Evolutionary conservation across 2,888 invertebrate genomes (phyloP).

Genomic region (Rhamnusium bicolor): DNA sequence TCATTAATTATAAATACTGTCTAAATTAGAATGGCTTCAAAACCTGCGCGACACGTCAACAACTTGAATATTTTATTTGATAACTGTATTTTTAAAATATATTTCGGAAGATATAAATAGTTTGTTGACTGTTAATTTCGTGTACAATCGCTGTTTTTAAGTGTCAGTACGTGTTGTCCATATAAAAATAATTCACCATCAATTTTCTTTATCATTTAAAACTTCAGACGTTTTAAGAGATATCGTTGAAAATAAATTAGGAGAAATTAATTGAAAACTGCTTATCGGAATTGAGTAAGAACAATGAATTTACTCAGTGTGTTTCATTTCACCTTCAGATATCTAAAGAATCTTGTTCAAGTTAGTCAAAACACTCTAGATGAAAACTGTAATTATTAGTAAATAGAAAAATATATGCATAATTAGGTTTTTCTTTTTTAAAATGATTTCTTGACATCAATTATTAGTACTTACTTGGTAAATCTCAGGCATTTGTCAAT

Average conservation of each 20-base stretch:
- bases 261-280: too few species aligned
- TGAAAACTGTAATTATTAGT: too few species aligned
- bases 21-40: not conserved
- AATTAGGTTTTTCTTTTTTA: too few species aligned
- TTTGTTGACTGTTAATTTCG: conserved; percentile 18
- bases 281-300: too few species aligned
- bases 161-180: conserved; percentile 26
- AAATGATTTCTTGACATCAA: too few species aligned
- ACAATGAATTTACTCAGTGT: too few species aligned
- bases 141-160: conserved; percentile 14
- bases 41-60: not conserved
- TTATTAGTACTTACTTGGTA: too few species aligned
- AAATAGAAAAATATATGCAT: too few species aligned
- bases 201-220: conserved; percentile 8
- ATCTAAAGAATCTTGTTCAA: too few species aligned
- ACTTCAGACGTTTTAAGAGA: not conserved
- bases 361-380: too few species aligned
- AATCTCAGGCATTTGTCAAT: too few species aligned
- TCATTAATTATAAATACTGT: not conserved
- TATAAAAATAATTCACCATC: conserved; percentile 14
- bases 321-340: too few species aligned
- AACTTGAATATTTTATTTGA: not conserved
- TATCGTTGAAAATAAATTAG: not conserved
- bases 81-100: not conserved
- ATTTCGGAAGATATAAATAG: conserved; percentile 22